Percentiles rank a stretch among this genome's conserved stretches.
phyloP scores from a whole-genome alignment of 2,888 invertebrate genomes.

The Melinaea marsaeus region DNA sequence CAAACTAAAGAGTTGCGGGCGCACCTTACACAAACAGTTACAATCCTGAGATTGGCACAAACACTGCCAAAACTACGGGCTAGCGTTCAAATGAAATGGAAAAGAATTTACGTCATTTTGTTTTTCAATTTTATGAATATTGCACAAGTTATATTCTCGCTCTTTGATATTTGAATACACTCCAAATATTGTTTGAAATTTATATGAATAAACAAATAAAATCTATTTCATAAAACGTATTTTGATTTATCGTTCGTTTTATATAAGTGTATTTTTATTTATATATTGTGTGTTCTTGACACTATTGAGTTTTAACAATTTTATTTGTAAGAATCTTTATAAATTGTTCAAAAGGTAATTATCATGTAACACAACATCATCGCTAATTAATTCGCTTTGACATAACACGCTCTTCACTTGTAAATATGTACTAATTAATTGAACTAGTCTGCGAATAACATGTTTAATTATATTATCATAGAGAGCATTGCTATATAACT shows the following conservation, averaged over 20 bases:
- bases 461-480: too few relatives aligned
- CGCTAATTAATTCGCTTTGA: slow-evolving; percentile 66
- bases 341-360: too few relatives aligned
- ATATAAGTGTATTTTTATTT: too few relatives aligned
- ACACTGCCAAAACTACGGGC: slow-evolving; percentile 10
- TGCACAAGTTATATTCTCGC: slow-evolving; percentile 1
- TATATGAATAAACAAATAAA: too few relatives aligned
- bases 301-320: too few relatives aligned
- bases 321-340: too few relatives aligned
- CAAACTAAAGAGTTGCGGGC: slow-evolving; percentile 54
- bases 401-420: slow-evolving; percentile 39
- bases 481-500: too few relatives aligned
- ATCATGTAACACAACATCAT: too few relatives aligned
- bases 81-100: slow-evolving; percentile 10
- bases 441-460: slow-evolving; percentile 8
- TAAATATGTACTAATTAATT: slow-evolving; percentile 40
- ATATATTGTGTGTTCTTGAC: too few relatives aligned
- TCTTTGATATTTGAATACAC: background rate
- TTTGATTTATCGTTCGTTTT: too few relatives aligned
- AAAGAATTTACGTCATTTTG: slow-evolving; percentile 15
- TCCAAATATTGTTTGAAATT: background rate
- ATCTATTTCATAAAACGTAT: too few relatives aligned
- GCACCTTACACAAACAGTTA: slow-evolving; percentile 53
- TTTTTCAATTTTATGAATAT: slow-evolving; percentile 15
- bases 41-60: slow-evolving; percentile 30